Evolutionary conservation across 2,797 vertebrate species (phyloP).

Genomic region (Macropus fuliginosus): DNA sequence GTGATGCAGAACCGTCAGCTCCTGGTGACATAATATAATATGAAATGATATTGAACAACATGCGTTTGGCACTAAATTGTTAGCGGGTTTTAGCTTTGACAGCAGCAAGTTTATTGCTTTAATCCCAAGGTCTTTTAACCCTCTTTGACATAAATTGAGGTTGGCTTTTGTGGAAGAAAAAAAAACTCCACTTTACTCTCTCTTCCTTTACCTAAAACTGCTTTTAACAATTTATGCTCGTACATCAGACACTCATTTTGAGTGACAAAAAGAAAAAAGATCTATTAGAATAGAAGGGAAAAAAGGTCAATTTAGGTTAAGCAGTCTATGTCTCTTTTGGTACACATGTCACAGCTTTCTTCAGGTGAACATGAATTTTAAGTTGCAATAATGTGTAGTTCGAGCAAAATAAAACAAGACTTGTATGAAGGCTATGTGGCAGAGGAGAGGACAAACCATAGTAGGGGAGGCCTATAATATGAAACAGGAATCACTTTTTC

Average conservation of each 20-base stretch:
- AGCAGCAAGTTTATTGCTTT: conserved; percentile 98
- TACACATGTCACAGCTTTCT: conserved; percentile 76
- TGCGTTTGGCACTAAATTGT: conserved; percentile 96
- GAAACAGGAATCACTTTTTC: conserved; percentile 44
- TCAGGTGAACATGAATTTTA: conserved; percentile 77
- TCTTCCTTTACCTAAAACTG: conserved; percentile 93
- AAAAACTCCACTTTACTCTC: conserved; percentile 87
- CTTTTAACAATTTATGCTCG: conserved; percentile 91
- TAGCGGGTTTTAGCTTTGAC: conserved; percentile 96
- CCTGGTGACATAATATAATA: conserved; percentile 95
- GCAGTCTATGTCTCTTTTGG: conserved; percentile 82
- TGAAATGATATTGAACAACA: conserved; percentile 99
- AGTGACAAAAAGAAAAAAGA: conserved; percentile 89
- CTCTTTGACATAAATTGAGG: conserved; percentile 99
- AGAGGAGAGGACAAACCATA: conserved; percentile 66
- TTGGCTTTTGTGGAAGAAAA: conserved; percentile 92
- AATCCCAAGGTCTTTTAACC: conserved; percentile 97
- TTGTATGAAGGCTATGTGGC: conserved; percentile 40
- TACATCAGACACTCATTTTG: conserved; percentile 90
- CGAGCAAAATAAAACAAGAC: conserved; percentile 74
- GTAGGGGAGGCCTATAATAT: conserved; percentile 66
- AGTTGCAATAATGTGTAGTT: conserved; percentile 70
- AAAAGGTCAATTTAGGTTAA: conserved; percentile 86
- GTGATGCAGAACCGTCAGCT: conserved; percentile 93
- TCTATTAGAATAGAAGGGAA: conserved; percentile 85